phyloP scores from a whole-genome alignment of 2,888 invertebrate genomes.

The Eupithecia dodoneata region DNA sequence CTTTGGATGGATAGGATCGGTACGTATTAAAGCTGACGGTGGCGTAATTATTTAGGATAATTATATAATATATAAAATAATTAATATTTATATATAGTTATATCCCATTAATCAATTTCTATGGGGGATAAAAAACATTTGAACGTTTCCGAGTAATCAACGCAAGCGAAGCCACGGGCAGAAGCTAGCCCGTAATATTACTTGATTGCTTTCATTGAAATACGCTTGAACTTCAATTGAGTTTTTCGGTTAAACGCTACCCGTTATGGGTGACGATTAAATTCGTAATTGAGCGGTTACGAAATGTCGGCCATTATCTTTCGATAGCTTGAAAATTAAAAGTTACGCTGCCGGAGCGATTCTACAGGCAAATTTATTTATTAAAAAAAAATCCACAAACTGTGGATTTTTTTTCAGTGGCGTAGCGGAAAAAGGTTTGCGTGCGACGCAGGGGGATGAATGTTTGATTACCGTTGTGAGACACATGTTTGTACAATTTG shows the following conservation, averaged over 20 bases:
- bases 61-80: too few relatives aligned
- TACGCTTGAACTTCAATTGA: not conserved
- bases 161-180: not conserved
- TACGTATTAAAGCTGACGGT: too few relatives aligned
- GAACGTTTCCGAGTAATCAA: too few relatives aligned
- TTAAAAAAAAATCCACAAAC: too few relatives aligned
- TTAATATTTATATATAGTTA: too few relatives aligned
- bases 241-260: not conserved
- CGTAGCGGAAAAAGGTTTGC: not conserved
- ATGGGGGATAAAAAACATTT: too few relatives aligned
- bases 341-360: not conserved
- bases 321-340: not conserved
- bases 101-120: too few relatives aligned
- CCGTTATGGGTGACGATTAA: not conserved
- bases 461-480: not conserved
- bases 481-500: not conserved
- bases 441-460: not conserved
- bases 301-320: not conserved
- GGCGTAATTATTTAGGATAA: too few relatives aligned
- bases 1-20: too few relatives aligned
- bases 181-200: not conserved
- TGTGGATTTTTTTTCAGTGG: too few relatives aligned
- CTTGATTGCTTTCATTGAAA: not conserved
- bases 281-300: not conserved
- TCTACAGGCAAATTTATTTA: not conserved